phyloP scores from a whole-genome alignment of 2,113 vertebrate species.

The Shinisaurus crocodilurus region DNA sequence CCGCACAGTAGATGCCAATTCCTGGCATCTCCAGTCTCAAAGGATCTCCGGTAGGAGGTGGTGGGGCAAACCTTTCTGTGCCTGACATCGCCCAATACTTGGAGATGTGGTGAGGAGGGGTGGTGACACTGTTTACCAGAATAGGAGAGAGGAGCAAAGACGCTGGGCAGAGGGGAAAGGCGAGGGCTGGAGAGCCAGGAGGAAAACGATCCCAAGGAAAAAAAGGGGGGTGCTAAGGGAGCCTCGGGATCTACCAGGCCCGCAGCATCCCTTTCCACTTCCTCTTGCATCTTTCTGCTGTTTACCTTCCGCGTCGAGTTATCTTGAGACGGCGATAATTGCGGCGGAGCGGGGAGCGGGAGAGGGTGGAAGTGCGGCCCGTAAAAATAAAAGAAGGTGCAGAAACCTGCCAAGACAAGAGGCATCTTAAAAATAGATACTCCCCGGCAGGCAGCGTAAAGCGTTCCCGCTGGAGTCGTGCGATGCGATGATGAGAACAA shows the following conservation, averaged over 20 bases:
- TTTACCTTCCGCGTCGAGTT: background rate
- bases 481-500: background rate
- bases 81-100: no score
- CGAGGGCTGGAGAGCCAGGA: background rate
- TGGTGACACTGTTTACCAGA: no score
- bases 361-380: background rate
- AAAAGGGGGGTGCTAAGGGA: background rate
- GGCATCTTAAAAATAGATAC: constrained; percentile 23
- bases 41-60: no score
- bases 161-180: no score
- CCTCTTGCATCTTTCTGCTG: background rate
- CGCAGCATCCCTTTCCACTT: background rate
- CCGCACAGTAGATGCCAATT: no score
- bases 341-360: background rate
- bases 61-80: no score
- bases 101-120: no score
- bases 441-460: background rate
- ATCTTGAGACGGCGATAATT: background rate
- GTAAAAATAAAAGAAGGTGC: background rate
- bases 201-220: accelerated
- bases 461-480: background rate
- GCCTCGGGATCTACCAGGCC: background rate
- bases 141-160: no score
- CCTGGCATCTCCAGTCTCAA: no score
- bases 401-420: background rate